Evolutionary conservation across 2,113 vertebrate genomes (phyloP).

Genomic region (Nesoenas mayeri): DNA sequence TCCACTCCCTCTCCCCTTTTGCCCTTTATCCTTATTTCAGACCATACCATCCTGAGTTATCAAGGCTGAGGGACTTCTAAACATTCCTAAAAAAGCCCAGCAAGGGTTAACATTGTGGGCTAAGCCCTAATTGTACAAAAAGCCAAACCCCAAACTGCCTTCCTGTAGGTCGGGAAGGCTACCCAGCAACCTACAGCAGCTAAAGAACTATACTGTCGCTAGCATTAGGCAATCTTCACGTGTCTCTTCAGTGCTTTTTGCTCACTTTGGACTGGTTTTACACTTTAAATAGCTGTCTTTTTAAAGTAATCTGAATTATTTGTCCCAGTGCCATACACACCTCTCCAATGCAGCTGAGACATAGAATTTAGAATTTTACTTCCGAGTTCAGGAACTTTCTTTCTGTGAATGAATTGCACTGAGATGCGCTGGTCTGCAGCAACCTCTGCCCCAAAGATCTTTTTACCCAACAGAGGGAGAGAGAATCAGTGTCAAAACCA

Average conservation of each 20-base stretch:
- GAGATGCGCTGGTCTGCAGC: neutral
- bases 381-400: neutral
- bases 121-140: neutral
- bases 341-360: neutral
- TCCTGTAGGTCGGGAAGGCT: neutral
- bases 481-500: neutral
- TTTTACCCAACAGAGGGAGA: neutral
- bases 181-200: neutral
- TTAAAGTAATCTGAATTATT: neutral
- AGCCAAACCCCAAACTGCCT: neutral
- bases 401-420: neutral
- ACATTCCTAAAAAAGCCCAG: neutral
- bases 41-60: neutral
- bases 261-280: neutral
- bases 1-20: neutral
- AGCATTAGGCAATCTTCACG: accelerated
- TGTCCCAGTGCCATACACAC: neutral
- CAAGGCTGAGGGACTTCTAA: neutral
- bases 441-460: neutral
- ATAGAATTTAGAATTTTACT: neutral
- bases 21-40: constrained; percentile 24
- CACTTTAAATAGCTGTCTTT: neutral
- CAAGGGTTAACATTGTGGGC: neutral
- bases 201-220: neutral
- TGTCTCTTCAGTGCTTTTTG: neutral